A percentile compares a stretch with the other conserved stretches of the same genome.
These are phyloP conservation scores for Schrankia costaestrigalis DNA, from an alignment of 2,888 invertebrate genomes.

Conservation along the genomic window DNA sequence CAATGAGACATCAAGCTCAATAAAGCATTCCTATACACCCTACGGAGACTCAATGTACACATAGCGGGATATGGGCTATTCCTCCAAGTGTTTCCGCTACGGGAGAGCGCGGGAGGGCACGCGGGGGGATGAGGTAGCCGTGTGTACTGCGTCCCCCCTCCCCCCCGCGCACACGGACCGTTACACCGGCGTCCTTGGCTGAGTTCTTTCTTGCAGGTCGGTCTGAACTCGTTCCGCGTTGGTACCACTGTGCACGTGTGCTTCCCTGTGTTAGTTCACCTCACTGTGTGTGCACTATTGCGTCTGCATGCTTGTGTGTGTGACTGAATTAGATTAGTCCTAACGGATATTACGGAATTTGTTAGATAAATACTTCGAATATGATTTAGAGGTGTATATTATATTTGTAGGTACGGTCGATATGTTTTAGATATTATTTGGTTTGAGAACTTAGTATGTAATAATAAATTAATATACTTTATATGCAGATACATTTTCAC, in stretches of 20 bases:
- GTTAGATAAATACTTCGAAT: constrained; percentile 64
- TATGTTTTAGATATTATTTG: no score
- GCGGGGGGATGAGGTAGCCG: no score
- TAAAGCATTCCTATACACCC: constrained; percentile 26
- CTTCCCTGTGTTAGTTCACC: constrained; percentile 37
- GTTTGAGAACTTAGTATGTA: no score
- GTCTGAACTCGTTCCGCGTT: constrained; percentile 71
- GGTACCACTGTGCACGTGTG: constrained; percentile 64
- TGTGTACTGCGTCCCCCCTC: constrained; percentile 11
- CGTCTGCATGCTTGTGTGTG: constrained; percentile 36
- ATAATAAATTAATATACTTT: no score
- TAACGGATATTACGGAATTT: constrained; percentile 79
- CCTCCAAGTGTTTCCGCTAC: constrained; percentile 8
- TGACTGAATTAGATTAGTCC: constrained; percentile 67
- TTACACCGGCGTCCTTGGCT: constrained; percentile 80
- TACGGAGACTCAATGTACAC: constrained; percentile 20
- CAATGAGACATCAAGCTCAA: constrained; percentile 20
- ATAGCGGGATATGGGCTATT: constrained; percentile 41
- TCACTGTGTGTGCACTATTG: constrained; percentile 34
- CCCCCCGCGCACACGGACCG: constrained; percentile 52
- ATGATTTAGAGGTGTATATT: constrained; percentile 34
- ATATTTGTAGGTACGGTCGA: no score
- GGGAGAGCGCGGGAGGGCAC: no score
- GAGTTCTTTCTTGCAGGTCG: constrained; percentile 78
- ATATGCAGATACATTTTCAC: no score